phyloP scores from a whole-genome alignment of 2,888 invertebrate genomes.

The Camptogramma bilineatum region DNA sequence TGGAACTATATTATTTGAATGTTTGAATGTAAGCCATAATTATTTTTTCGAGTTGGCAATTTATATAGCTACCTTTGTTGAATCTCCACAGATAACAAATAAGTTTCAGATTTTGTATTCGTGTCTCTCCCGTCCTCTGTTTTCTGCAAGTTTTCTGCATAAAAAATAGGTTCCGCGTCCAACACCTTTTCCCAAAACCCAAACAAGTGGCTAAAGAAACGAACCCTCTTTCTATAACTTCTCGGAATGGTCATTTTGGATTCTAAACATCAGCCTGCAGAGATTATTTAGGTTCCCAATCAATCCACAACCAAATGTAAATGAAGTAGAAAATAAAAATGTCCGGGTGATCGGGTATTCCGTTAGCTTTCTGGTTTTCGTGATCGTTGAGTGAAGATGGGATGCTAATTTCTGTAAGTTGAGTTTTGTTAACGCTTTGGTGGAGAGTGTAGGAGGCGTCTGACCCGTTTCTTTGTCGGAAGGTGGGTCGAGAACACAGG shows the following conservation, averaged over 20 bases:
- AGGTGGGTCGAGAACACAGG: constrained; percentile 51
- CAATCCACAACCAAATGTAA: constrained; percentile 13
- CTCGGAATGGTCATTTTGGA: constrained; percentile 3
- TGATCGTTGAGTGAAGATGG: constrained; percentile 24
- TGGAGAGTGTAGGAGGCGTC: neutral
- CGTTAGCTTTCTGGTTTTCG: constrained; percentile 14
- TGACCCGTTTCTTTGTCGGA: constrained; percentile 8
- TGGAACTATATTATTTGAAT: too few relatives aligned
- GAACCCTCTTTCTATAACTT: neutral
- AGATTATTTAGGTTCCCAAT: neutral
- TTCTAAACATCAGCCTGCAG: neutral
- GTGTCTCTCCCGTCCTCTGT: constrained; percentile 13
- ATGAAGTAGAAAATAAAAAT: constrained; percentile 21
- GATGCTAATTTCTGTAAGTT: constrained; percentile 30
- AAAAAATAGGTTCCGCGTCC: neutral
- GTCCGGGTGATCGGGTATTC: constrained; percentile 23
- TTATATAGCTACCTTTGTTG: too few relatives aligned
- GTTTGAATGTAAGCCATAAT: too few relatives aligned
- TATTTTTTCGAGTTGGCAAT: too few relatives aligned
- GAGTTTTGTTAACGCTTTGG: neutral
- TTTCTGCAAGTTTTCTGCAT: neutral
- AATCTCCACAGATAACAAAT: too few relatives aligned
- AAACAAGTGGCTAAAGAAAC: neutral
- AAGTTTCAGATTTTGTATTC: constrained; percentile 7
- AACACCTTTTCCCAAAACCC: neutral